A percentile compares a stretch with the other conserved stretches of the same genome.
Conservation (phyloP, 2,113 vertebrate species). For the Halcyon senegalensis region DNA sequence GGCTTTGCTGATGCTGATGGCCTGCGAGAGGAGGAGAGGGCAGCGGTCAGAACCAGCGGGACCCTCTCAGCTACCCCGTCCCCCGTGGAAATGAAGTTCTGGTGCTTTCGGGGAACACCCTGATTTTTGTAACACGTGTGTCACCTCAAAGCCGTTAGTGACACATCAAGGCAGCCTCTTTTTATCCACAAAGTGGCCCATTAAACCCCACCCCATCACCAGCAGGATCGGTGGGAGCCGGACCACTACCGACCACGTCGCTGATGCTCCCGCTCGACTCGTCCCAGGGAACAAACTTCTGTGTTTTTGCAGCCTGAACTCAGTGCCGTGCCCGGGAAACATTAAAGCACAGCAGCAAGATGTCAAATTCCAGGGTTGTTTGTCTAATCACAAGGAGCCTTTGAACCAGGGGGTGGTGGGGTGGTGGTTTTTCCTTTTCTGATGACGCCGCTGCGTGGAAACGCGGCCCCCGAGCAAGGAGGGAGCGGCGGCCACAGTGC, state of each 20-base stretch:
- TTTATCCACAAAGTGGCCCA: background rate
- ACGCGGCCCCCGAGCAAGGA: background rate
- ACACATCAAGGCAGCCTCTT: background rate
- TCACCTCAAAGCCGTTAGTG: background rate
- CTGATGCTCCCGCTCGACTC: background rate
- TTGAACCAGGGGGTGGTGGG: slow-evolving; percentile 4
- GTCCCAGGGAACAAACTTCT: background rate
- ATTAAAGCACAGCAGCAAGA: background rate
- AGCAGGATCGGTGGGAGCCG: background rate
- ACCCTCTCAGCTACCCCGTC: accelerated
- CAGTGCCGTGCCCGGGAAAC: background rate
- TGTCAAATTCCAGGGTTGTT: slow-evolving; percentile 39
- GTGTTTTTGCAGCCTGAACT: slow-evolving; percentile 34
- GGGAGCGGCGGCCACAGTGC: background rate
- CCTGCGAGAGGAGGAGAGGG: slow-evolving; percentile 69
- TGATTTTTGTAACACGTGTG: background rate
- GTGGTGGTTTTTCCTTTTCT: background rate
- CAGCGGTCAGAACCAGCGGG: background rate
- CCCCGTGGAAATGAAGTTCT: background rate
- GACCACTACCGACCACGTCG: accelerated
- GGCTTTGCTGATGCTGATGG: slow-evolving; percentile 97
- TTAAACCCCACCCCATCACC: background rate
- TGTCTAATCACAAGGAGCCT: slow-evolving; percentile 46
- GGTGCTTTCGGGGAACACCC: background rate
- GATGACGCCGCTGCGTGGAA: accelerated